These are phyloP conservation scores for Psittacara wagleri DNA, from an alignment of 2,113 vertebrate species.

Conservation along the genomic window DNA sequence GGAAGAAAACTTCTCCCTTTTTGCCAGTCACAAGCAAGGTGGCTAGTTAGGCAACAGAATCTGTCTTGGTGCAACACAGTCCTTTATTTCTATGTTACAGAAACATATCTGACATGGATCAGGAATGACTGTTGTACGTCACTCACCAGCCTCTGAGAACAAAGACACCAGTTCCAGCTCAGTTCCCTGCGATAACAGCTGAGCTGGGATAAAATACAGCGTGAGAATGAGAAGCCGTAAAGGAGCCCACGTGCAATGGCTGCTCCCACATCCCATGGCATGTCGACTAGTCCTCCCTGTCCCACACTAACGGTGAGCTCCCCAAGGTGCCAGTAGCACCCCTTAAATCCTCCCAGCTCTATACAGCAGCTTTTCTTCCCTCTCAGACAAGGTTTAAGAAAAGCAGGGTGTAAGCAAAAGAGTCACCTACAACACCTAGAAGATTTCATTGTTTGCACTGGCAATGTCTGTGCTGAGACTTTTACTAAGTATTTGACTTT, in stretches of 20 bases:
- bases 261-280: not conserved
- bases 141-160: not conserved
- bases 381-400: not conserved
- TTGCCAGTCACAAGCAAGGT: not conserved
- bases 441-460: not conserved
- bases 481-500: not conserved
- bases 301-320: not conserved
- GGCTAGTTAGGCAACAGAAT: not conserved
- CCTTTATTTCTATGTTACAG: not conserved
- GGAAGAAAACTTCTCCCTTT: not conserved
- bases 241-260: not conserved
- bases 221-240: fast-evolving
- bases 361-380: not conserved
- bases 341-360: not conserved
- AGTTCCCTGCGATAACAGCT: not conserved
- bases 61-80: not conserved
- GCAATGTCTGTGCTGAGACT: not conserved
- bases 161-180: not conserved
- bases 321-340: not conserved
- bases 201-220: not conserved
- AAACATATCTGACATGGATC: not conserved
- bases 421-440: not conserved
- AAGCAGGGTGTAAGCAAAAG: not conserved
- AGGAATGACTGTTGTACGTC: not conserved
- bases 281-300: fast-evolving